Evolutionary conservation across 1,140 invertebrate species (phyloP), one percentile per base, ranked within the genome.

Genomic region (Diabrotica undecimpunctata): DNA sequence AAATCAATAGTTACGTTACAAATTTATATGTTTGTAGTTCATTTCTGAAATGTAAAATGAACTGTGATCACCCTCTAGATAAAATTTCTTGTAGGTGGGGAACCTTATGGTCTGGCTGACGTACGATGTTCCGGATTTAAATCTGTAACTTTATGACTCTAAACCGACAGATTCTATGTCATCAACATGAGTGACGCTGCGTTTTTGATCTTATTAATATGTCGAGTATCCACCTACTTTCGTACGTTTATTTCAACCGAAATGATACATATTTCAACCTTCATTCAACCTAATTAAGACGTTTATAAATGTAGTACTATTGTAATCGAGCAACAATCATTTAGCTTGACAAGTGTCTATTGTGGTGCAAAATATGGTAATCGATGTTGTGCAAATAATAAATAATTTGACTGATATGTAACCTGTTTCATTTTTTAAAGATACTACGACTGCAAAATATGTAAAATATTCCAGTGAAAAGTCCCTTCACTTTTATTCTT

Each of bases 171-270:
- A 71, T 66, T 72, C 65, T 65, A 73, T 71, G 69, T 73, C 74
- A 75, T 74, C 72, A 75, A 74, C 66, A 57, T 70, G 64, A 64
- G 67, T 75, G 74, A 75, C 67, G 60, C 35, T 56, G 74, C 74
- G 58, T 64, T 73, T 75, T 71, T 69, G 37, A 39, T 46, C 57
- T 69, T 72, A 69, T 75, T 71, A 71, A 71, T 71, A 71, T 66
- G 69, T 72, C 68, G 56, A 54, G 52, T 65, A 62, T 64, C 59
- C 58, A 54, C 36, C 56, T 53, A 59, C 41, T 59, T 14, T 62
- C 50, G 12, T 52, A 6, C 14, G 60, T 53, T 57, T 65, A 46
- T 46, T 46, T n/a, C 41, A 8, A 46, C 8, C 41, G 41, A 46
- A 46, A 46, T 46, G 41, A 46, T 46, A 46, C n/a, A 46, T 46